A percentile compares a stretch with the other conserved stretches of the same genome.
These are phyloP conservation scores for Coluber constrictor DNA, from an alignment of 2,797 vertebrate genomes.

Conservation along the genomic window DNA sequence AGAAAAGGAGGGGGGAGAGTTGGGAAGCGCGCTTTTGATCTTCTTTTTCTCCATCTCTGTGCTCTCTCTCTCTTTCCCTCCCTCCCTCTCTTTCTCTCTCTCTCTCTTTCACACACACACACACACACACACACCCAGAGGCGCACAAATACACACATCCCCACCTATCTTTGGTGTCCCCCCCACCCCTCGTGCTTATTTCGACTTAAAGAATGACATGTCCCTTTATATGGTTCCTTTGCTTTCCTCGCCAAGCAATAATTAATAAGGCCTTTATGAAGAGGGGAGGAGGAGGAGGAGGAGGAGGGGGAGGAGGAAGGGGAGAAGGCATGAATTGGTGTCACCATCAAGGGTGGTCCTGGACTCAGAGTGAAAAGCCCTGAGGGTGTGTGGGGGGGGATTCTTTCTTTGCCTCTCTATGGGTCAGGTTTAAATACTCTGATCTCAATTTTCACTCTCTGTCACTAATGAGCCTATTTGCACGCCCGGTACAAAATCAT, in stretches of 20 bases:
- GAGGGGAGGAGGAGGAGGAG: not conserved
- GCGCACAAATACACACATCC: conserved; percentile 7
- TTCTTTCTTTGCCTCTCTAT: conserved; percentile 86
- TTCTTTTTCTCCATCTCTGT: conserved; percentile 74
- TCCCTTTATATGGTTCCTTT: conserved; percentile 88
- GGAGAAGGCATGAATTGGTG: conserved; percentile 89
- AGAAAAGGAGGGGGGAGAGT: conserved; percentile 70
- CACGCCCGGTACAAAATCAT: conserved; percentile 79
- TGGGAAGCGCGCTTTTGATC: conserved; percentile 89
- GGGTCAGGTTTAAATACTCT: conserved; percentile 97
- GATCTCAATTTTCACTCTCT: conserved; percentile 96
- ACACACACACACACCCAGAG: not conserved
- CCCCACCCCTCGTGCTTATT: conserved; percentile 79
- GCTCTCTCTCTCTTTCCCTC: conserved; percentile 69
- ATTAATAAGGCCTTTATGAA: conserved; percentile 97
- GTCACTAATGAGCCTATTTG: conserved; percentile 95
- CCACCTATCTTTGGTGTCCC: conserved; percentile 54
- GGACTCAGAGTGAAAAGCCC: conserved; percentile 83
- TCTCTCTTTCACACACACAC: conserved; percentile 58
- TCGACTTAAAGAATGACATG: conserved; percentile 90
- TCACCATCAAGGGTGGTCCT: conserved; percentile 90
- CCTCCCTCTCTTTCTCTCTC: conserved; percentile 56
- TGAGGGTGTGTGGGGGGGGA: conserved; percentile 56
- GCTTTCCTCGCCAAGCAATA: conserved; percentile 94
- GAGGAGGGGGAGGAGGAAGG: not conserved